Base-by-base conservation (phyloP, 1,140 invertebrate species). In the Drosophila baimaii region DNA sequence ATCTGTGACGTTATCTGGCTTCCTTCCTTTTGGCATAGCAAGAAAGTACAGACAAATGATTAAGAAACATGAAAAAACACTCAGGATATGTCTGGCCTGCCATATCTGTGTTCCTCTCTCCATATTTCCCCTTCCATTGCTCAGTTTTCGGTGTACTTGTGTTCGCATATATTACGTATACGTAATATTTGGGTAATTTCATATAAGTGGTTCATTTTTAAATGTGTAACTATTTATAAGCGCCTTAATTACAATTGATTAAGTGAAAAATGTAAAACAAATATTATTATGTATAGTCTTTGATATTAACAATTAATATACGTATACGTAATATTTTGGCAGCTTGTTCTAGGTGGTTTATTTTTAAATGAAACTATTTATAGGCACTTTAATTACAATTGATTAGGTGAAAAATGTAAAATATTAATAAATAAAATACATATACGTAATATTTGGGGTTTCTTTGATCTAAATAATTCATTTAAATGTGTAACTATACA, bases 51-150 rank as follows among this genome's bases (percentile, higher is more conserved):
- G 47, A 66, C 44, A 64, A 77, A 77, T 72, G 74, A 86, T 71
- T 79, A 71, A 49, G 52, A 56, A 66, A 86, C 83, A 86, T 52
- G 83, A 73, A 77, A 86, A 88, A 73, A 79, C 83, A 88, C 83
- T 86, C 68, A 88, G 66, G 70, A 88, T 79, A 59, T 79, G 66
- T 56, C 64, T 35, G 31, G 7, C 41, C 6, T 25, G 17, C 31
- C 12, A 17, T 58, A 35, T 31, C n/a, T 17, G 0, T 51, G 33
- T 19, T n/a, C 3, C 31, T 19, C 15, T 19, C n/a, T 17, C 9
- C 27, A 27, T 17, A 56, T 56, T 35, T 21, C 10, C 7, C 35
- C 12, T 17, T 10, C 39, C 23, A 46, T 9, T 7, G 5, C 33
- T 29, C 21, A 19, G 31, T 46, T 21, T 57, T 57, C 4, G 1